These are phyloP conservation scores for Lepus oiostolus DNA, from an alignment of 2,797 vertebrate species.

Conservation along the genomic window DNA sequence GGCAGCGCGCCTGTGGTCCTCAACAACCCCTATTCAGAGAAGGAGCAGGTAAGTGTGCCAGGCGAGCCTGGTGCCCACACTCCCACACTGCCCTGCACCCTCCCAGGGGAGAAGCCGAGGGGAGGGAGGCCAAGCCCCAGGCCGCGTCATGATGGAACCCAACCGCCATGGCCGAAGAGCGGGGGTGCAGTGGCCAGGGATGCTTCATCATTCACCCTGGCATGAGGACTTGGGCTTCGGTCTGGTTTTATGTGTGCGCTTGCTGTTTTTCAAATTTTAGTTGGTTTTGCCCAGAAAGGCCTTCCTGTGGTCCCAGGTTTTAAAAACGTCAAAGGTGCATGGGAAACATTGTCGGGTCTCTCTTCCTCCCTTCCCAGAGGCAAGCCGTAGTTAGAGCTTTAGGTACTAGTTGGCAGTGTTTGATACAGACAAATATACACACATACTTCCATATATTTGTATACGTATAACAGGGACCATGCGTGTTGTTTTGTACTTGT, in stretches of 20 bases:
- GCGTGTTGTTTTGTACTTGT: neutral
- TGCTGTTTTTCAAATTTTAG: neutral
- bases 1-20: conserved; percentile 87
- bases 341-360: neutral
- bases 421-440: neutral
- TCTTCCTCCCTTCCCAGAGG: neutral
- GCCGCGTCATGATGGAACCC: neutral
- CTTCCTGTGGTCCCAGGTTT: neutral
- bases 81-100: fast-evolving
- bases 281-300: neutral
- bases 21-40: conserved; percentile 91
- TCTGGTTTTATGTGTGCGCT: neutral
- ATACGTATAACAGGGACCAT: neutral
- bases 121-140: neutral
- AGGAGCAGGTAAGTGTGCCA: conserved; percentile 91
- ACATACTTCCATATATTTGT: neutral
- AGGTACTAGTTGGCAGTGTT: neutral
- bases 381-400: neutral
- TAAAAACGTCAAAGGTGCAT: neutral
- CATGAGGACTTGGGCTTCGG: neutral
- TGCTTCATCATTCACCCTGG: fast-evolving
- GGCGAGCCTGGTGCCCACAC: fast-evolving
- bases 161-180: neutral
- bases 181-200: neutral
- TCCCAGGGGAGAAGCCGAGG: fast-evolving